Conservation (phyloP, 2,113 vertebrate species). For the Saccopteryx leptura region DNA sequence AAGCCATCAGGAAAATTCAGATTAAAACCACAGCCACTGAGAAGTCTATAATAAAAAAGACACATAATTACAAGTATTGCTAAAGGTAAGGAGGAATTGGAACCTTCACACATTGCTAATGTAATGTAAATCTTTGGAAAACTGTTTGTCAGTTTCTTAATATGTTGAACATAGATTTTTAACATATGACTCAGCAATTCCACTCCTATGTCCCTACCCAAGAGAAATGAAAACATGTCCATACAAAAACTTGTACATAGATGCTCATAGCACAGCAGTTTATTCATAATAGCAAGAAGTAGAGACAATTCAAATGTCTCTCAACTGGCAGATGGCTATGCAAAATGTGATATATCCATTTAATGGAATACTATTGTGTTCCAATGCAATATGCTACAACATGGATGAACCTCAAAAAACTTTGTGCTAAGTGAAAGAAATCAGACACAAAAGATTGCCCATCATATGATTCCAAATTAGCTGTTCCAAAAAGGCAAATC, state of each 20-base stretch:
- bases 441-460: neutral
- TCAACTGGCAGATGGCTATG: neutral
- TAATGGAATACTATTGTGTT: neutral
- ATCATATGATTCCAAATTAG: neutral
- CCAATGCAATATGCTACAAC: neutral
- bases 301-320: neutral
- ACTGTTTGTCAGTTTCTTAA: neutral
- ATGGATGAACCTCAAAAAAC: neutral
- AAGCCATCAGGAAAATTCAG: constrained; percentile 29
- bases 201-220: neutral
- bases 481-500: neutral
- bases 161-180: constrained; percentile 6
- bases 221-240: neutral
- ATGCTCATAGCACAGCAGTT: neutral
- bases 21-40: neutral
- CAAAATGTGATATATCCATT: neutral
- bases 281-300: neutral
- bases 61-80: neutral
- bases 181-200: neutral
- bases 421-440: neutral
- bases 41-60: neutral
- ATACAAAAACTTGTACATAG: neutral
- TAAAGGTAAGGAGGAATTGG: neutral
- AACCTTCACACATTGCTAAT: neutral
- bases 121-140: neutral